A percentile compares a stretch with the other conserved stretches of the same genome.
Conservation (phyloP, 2,888 invertebrate genomes). For the Philereme transversata region DNA sequence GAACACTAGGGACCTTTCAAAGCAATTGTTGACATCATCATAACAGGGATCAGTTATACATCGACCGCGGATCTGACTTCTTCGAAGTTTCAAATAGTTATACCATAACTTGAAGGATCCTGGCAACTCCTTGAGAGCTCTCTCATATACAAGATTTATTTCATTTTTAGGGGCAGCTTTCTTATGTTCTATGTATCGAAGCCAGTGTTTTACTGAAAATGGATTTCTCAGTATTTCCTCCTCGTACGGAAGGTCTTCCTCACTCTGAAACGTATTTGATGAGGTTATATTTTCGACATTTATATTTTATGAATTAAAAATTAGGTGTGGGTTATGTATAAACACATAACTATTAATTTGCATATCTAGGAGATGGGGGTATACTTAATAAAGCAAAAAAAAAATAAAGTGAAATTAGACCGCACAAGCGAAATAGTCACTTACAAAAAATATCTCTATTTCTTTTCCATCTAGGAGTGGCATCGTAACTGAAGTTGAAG, state of each 20-base stretch:
- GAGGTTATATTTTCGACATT: slow-evolving; percentile 11
- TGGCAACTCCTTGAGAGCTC: slow-evolving; percentile 97
- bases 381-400: no score
- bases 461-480: slow-evolving; percentile 76
- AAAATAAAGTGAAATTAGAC: no score
- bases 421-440: slow-evolving; percentile 9
- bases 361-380: background rate
- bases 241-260: slow-evolving; percentile 98
- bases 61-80: slow-evolving; percentile 92
- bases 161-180: slow-evolving; percentile 91
- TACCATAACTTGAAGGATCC: slow-evolving; percentile 99
- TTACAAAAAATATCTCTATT: slow-evolving; percentile 80
- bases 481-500: slow-evolving; percentile 49
- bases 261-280: slow-evolving; percentile 83
- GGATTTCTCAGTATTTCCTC: slow-evolving; percentile 99
- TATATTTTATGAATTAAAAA: background rate
- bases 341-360: background rate
- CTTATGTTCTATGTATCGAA: slow-evolving; percentile 98
- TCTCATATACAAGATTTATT: slow-evolving; percentile 96
- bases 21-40: slow-evolving; percentile 97
- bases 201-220: slow-evolving; percentile 99
- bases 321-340: background rate
- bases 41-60: slow-evolving; percentile 93
- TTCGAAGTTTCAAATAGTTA: slow-evolving; percentile 94
- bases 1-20: slow-evolving; percentile 97